Conservation (phyloP, 1,140 invertebrate genomes). For the Nasonia longicornis region DNA sequence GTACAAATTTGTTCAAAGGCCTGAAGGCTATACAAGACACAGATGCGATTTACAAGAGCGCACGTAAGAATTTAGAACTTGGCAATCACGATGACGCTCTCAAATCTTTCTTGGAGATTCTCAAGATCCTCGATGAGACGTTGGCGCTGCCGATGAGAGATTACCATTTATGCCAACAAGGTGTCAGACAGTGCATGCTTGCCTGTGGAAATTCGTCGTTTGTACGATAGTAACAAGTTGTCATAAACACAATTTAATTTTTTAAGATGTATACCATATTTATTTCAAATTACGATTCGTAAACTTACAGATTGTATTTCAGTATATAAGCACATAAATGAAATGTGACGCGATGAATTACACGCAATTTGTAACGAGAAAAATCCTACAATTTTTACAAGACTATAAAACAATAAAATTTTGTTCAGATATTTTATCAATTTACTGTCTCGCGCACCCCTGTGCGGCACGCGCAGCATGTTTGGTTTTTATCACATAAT, state of each 20-base stretch:
- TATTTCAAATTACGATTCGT: constrained; percentile 42
- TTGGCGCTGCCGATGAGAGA: constrained; percentile 83
- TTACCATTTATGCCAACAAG: constrained; percentile 86
- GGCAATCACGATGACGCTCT: constrained; percentile 76
- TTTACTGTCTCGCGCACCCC: not conserved
- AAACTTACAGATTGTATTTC: constrained; percentile 41
- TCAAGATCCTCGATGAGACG: constrained; percentile 78
- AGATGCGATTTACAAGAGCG: constrained; percentile 77
- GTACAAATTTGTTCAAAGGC: constrained; percentile 82
- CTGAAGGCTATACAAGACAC: constrained; percentile 82
- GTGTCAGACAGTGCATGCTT: constrained; percentile 79
- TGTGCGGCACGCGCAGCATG: not conserved
- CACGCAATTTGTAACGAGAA: constrained; percentile 42
- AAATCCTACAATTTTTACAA: constrained; percentile 44
- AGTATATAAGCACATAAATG: constrained; percentile 42
- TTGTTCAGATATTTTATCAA: constrained; percentile 28
- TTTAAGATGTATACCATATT: constrained; percentile 37
- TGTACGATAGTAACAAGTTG: not conserved
- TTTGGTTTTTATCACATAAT: constrained; percentile 45
- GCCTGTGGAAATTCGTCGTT: constrained; percentile 73
- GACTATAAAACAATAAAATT: constrained; percentile 34
- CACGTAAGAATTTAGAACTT: constrained; percentile 74
- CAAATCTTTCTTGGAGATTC: constrained; percentile 76
- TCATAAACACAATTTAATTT: constrained; percentile 7
- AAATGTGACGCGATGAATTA: constrained; percentile 22